Conservation (phyloP, 2,888 invertebrate species). For the Gordius sp. region DNA sequence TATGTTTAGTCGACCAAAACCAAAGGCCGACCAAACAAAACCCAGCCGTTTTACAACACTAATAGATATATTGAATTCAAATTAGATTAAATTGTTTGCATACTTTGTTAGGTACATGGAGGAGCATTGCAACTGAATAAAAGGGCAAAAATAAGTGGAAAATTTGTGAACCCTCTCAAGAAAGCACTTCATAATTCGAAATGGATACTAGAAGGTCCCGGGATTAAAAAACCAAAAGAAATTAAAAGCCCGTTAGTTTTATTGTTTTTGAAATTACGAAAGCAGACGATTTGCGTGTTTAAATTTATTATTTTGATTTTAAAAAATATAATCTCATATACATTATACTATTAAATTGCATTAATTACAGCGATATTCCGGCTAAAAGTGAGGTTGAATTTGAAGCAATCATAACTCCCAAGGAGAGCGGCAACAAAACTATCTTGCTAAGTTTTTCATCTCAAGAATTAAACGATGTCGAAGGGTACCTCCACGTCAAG, state of each 20-base stretch:
- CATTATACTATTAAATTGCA: not conserved
- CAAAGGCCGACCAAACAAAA: too few relatives aligned
- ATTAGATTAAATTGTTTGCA: too few relatives aligned
- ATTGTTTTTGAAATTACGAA: too few relatives aligned
- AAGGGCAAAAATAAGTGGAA: constrained; percentile 34
- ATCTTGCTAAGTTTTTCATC: constrained; percentile 61
- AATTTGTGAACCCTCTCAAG: constrained; percentile 53
- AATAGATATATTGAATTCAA: too few relatives aligned
- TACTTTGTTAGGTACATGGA: not conserved
- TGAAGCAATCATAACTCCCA: constrained; percentile 48
- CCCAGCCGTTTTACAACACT: too few relatives aligned
- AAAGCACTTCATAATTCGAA: constrained; percentile 46
- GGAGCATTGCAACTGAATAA: not conserved
- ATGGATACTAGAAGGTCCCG: constrained; percentile 53
- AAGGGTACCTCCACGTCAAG: constrained; percentile 52
- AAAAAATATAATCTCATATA: constrained; percentile 13
- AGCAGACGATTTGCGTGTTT: not conserved
- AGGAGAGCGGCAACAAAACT: constrained; percentile 49
- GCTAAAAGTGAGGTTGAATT: constrained; percentile 44
- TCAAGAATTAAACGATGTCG: constrained; percentile 60
- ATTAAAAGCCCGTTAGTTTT: not conserved
- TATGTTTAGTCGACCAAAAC: too few relatives aligned
- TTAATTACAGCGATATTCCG: constrained; percentile 33
- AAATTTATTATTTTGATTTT: not conserved
- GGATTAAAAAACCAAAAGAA: constrained; percentile 23